Percentiles rank a stretch among this genome's conserved stretches.
Conservation (phyloP, 2,113 vertebrate genomes). For the Alces alces region DNA sequence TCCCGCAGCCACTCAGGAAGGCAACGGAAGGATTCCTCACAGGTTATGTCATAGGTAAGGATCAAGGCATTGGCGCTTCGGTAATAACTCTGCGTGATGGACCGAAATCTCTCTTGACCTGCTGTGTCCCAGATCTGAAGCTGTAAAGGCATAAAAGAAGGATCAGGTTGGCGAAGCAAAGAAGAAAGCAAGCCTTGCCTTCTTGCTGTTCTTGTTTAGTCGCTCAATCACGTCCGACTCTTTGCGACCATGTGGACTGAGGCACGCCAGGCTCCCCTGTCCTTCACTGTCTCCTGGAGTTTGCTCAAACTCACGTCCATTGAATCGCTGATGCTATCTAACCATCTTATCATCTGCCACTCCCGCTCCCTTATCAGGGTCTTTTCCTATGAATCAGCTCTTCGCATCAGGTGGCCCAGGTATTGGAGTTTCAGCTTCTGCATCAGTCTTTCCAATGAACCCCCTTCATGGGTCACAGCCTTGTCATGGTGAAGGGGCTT, state of each 20-base stretch:
- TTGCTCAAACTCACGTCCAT: not conserved
- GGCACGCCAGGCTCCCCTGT: not conserved
- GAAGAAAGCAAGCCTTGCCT: not conserved
- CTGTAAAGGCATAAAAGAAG: conserved; percentile 74
- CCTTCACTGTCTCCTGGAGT: not conserved
- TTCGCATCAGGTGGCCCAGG: not conserved
- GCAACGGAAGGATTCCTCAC: conserved; percentile 98
- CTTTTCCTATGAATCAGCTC: not conserved
- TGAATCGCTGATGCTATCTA: not conserved
- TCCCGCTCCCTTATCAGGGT: not conserved
- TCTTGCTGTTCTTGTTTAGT: not conserved
- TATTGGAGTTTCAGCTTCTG: not conserved
- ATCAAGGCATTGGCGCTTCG: conserved; percentile 98
- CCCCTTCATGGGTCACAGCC: not conserved
- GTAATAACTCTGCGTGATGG: conserved; percentile 99
- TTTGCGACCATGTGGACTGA: not conserved
- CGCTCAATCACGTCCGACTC: accelerated
- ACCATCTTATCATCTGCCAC: not conserved
- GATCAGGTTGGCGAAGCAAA: not conserved
- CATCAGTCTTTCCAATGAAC: not conserved
- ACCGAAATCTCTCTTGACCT: conserved; percentile 97
- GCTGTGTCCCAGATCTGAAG: conserved; percentile 99
- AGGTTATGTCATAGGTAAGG: conserved; percentile 98
- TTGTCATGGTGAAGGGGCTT: not conserved
- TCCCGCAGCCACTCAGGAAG: conserved; percentile 98